Base-by-base conservation (phyloP, 2,888 invertebrate species). In the Drosophila stalkeri region DNA sequence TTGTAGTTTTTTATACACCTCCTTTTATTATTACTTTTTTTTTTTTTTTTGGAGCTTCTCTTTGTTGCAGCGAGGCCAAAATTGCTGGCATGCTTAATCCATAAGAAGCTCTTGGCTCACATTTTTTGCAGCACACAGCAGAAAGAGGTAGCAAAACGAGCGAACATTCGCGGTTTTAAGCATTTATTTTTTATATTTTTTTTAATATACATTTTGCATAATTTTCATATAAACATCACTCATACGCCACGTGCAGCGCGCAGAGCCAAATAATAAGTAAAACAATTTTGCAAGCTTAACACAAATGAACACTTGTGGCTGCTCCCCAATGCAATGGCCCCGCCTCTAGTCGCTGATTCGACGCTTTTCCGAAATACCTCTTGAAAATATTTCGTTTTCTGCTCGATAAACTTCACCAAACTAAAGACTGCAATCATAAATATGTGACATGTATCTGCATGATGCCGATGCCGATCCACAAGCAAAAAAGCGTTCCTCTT, bases 51-150 rank as follows among this genome's bases (percentile, higher is more conserved):
- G 20, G 9, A 43, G 55, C 27, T 63, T 23, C 57, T 56, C 47
- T 54, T 47, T 71, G 67, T 74, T 84, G 82, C 75, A 72, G 69
- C 64, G 64, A 57, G 66, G 59, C 61, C 79, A 77, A 90, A 90
- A 90, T 77, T 84, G 90, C 89, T 89, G 80, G 85, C 90, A 79
- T 76, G 82, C 77, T 90, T 90, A 90, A 90, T 90, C 90, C 86
- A 80, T 80, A 84, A 86, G 90, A 71, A 86, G 86, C 89, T 77
- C 87, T 89, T 89, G 89, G 77, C 85, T 89, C 62, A 84, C 82
- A 90, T 90, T 90, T 90, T 86, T 86, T 57, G 75, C 73, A 68
- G 73, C 73, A 62, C 51, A 62, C 63, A 59, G 27, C 37, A n/a
- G 41, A 41, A 57, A 33, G 63, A 33, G 35, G 35, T 39, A 66